These are phyloP conservation scores for Synergus itoensis DNA, from an alignment of 2,888 invertebrate genomes.

Conservation along the genomic window DNA sequence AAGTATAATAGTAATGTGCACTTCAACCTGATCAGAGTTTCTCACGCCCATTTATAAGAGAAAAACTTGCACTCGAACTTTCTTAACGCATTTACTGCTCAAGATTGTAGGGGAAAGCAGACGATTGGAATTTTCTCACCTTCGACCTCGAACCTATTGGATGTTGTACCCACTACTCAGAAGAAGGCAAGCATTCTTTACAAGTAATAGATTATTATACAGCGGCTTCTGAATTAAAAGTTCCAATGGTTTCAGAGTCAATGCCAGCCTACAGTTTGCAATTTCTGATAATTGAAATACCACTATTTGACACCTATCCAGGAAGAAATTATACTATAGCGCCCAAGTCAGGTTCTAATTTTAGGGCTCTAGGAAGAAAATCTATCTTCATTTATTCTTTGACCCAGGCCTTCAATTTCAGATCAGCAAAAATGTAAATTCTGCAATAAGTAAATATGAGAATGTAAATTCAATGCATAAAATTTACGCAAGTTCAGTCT, in stretches of 20 bases:
- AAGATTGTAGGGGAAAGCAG: conserved; percentile 62
- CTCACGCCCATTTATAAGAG: conserved; percentile 38
- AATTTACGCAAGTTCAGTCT: neutral
- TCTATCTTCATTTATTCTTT: neutral
- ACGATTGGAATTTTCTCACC: conserved; percentile 57
- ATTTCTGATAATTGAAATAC: conserved; percentile 31
- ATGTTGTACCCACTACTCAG: neutral
- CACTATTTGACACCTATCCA: neutral
- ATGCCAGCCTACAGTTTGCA: conserved; percentile 14
- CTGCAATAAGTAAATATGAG: neutral
- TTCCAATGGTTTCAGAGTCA: conserved; percentile 11
- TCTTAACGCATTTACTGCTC: conserved; percentile 49
- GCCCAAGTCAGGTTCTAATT: too few species aligned
- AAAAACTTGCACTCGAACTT: conserved; percentile 45
- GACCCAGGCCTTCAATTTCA: neutral
- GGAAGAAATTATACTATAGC: neutral
- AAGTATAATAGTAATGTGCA: conserved; percentile 29
- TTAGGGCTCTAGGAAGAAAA: too few species aligned
- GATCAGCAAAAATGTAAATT: neutral
- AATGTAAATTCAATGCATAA: neutral
- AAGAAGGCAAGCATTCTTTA: conserved; percentile 10
- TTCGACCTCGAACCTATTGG: conserved; percentile 53
- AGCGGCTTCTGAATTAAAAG: conserved; percentile 3
- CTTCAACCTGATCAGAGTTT: conserved; percentile 39
- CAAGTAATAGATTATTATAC: neutral